Percentiles rank a stretch among this genome's conserved stretches.
Conservation (phyloP, 1,140 invertebrate genomes). For the Zaprionus taronus region DNA sequence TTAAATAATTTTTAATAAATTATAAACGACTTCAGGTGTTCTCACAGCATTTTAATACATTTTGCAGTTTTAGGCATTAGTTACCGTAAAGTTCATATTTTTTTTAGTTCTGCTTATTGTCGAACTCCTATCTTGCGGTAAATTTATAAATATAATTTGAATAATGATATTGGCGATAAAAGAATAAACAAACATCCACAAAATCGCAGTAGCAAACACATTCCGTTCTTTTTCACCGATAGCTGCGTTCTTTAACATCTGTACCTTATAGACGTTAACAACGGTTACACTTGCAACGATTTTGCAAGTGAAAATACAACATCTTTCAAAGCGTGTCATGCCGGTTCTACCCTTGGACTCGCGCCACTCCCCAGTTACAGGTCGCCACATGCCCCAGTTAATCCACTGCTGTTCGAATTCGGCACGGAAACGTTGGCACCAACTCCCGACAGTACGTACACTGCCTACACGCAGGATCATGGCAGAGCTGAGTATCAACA, state of each 20-base stretch:
- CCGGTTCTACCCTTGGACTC: background rate
- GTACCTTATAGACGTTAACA: background rate
- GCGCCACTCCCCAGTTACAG: slow-evolving; percentile 44
- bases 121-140: background rate
- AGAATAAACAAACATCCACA: background rate
- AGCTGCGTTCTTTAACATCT: background rate
- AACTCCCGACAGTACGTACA: background rate
- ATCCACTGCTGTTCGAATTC: slow-evolving; percentile 39
- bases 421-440: slow-evolving; percentile 13
- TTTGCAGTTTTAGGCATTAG: too few species aligned
- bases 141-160: background rate
- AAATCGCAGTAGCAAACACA: background rate
- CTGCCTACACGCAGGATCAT: slow-evolving; percentile 26
- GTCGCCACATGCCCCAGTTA: slow-evolving; percentile 63
- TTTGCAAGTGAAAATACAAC: slow-evolving; percentile 47
- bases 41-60: too few species aligned
- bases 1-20: too few species aligned
- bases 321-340: slow-evolving; percentile 48
- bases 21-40: too few species aligned
- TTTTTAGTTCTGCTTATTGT: too few species aligned
- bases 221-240: background rate
- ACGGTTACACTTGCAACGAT: background rate
- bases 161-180: background rate
- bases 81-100: too few species aligned
- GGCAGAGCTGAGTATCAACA: slow-evolving; percentile 22